These are phyloP conservation scores for Polylopha cassiicola DNA, from an alignment of 2,888 invertebrate genomes.

Conservation along the genomic window DNA sequence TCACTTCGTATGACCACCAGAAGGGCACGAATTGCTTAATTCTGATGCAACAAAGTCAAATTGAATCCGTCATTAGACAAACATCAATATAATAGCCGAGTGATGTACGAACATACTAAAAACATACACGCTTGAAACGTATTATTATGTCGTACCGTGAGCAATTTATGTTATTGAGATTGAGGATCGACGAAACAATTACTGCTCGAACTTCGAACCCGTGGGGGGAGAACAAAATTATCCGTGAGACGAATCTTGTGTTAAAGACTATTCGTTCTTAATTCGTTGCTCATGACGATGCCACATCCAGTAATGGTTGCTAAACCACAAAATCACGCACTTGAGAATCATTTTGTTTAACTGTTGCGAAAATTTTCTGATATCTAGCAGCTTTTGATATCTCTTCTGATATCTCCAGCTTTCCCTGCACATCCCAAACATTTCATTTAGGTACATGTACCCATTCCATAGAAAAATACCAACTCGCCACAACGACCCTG, in stretches of 20 bases:
- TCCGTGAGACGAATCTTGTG: slow-evolving; percentile 28
- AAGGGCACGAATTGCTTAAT: slow-evolving; percentile 23
- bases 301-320: slow-evolving; percentile 35
- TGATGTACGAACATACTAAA: slow-evolving; percentile 9
- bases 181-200: no score
- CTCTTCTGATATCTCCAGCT: slow-evolving; percentile 6
- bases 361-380: slow-evolving; percentile 28
- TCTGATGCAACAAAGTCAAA: slow-evolving; percentile 18
- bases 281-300: slow-evolving; percentile 49
- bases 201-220: background rate
- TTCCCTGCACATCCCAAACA: background rate
- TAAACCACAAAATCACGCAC: slow-evolving; percentile 40
- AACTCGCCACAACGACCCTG: no score
- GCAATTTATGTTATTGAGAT: slow-evolving; percentile 35
- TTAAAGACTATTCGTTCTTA: slow-evolving; percentile 51
- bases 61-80: slow-evolving; percentile 21
- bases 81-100: slow-evolving; percentile 15
- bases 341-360: slow-evolving; percentile 33
- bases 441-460: no score
- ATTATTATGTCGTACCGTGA: slow-evolving; percentile 26
- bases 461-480: no score
- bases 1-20: slow-evolving; percentile 19
- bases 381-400: slow-evolving; percentile 19
- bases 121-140: slow-evolving; percentile 11
- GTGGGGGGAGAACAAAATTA: slow-evolving; percentile 11